These are phyloP conservation scores for Porites lutea DNA, from an alignment of 64 coral and sea anemone genomes.

Conservation along the genomic window DNA sequence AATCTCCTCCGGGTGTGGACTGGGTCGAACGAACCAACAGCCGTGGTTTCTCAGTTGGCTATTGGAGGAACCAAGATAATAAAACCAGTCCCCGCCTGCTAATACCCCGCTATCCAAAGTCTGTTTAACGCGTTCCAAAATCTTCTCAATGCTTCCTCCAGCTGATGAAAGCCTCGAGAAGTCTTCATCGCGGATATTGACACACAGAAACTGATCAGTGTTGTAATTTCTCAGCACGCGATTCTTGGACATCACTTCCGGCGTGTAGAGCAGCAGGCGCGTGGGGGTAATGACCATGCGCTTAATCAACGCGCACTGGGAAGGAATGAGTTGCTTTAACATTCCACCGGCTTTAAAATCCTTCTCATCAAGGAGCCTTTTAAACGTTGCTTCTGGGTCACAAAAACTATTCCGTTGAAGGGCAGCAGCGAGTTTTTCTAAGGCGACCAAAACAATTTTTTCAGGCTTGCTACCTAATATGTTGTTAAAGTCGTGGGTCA, in stretches of 20 bases:
- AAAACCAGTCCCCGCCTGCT: slow-evolving; percentile 62
- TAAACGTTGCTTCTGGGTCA: slow-evolving; percentile 70
- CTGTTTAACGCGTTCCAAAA: slow-evolving; percentile 50
- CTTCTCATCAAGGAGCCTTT: slow-evolving; percentile 57
- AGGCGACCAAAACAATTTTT: slow-evolving; percentile 47
- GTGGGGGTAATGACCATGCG: slow-evolving; percentile 94
- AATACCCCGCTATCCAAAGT: slow-evolving; percentile 71
- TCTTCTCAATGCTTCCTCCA: slow-evolving; percentile 41
- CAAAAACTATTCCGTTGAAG: slow-evolving; percentile 78
- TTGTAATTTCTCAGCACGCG: slow-evolving; percentile 86
- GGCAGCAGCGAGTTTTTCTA: slow-evolving; percentile 61
- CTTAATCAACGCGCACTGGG: slow-evolving; percentile 88
- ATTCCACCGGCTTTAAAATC: slow-evolving; percentile 53
- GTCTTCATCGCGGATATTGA: slow-evolving; percentile 96
- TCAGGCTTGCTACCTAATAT: slow-evolving; percentile 66
- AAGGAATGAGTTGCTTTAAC: slow-evolving; percentile 57
- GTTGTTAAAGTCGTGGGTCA: slow-evolving; percentile 32
- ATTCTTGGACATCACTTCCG: slow-evolving; percentile 96
- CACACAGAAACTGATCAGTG: slow-evolving; percentile 83
- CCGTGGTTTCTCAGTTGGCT: slow-evolving; percentile 96
- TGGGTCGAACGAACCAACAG: slow-evolving; percentile 87
- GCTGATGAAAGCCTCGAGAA: slow-evolving; percentile 87
- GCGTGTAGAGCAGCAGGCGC: slow-evolving; percentile 71
- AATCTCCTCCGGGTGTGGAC: slow-evolving; percentile 58
- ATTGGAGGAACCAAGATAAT: slow-evolving; percentile 93